Conservation (phyloP, 2,888 invertebrate species). For the Pyrrhia umbra region DNA sequence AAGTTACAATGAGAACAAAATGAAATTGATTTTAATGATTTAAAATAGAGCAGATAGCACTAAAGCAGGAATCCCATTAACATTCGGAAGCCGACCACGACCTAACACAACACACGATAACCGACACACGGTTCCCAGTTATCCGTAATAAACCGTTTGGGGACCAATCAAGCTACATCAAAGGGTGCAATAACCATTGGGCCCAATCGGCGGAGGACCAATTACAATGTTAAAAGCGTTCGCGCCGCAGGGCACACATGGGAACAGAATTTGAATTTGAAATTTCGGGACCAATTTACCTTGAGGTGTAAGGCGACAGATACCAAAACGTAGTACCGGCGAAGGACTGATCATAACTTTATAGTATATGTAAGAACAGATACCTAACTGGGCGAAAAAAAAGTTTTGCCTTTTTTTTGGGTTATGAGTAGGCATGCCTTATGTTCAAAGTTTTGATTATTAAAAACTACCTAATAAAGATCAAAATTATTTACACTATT, state of each 20-base stretch:
- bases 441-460: too few relatives aligned
- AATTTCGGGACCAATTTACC: conserved; percentile 89
- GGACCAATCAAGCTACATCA: conserved; percentile 85
- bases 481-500: too few relatives aligned
- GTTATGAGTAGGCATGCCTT: too few relatives aligned
- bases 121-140: conserved; percentile 59
- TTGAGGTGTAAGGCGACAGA: conserved; percentile 87
- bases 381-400: not conserved
- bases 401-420: too few relatives aligned
- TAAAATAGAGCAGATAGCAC: not conserved
- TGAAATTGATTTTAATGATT: conserved; percentile 2
- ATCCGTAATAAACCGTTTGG: conserved; percentile 68
- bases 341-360: conserved; percentile 79
- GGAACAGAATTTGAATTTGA: conserved; percentile 88
- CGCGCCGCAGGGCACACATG: conserved; percentile 82
- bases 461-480: too few relatives aligned
- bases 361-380: conserved; percentile 65
- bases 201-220: conserved; percentile 82
- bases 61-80: conserved; percentile 45
- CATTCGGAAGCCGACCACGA: conserved; percentile 59
- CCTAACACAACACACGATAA: conserved; percentile 67
- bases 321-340: conserved; percentile 76
- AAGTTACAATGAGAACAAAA: not conserved
- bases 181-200: conserved; percentile 77
- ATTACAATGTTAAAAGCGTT: conserved; percentile 85